Base-by-base conservation (phyloP, 2,888 invertebrate species). In the Cheilosia vulpina region DNA sequence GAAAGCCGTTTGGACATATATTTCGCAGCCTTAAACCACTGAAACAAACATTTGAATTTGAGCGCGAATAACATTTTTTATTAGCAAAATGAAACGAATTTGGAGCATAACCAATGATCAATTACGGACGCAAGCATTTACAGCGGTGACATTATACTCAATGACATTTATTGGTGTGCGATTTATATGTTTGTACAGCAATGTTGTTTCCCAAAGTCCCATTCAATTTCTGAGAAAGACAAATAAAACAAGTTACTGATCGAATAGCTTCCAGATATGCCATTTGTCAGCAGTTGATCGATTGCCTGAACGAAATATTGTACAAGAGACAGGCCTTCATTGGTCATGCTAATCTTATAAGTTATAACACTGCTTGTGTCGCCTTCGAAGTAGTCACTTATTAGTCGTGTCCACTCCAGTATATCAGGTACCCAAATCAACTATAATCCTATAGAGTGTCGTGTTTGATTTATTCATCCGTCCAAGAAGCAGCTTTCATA, bases 391-490 rank as follows among this genome's bases (percentile, higher is more conserved):
- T 24, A 57, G 57, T 19, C 45, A 38, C 43, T 38, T 53, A 62
- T 55, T 69, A 31, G 47, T 55, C 47, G 53, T 55, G 34, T 55
- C 53, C 53, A 60, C n/a, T 71, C 19, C 60, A 34, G 47, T 60
- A 69, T 62, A 69, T 62, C 43, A 60, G 58, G 52, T 53, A 68
- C 66, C 68, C 66, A 45, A 76, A 41, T 76, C 76, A 76, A 43
- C 47, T 57, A 41, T 62, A 77, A 72, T 71, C 65, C 60, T 45
- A 66, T 27, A 50, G 68, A 65, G 43, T 63, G 43, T 38, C 17
- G 31, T 38, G 31, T 66, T 34, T 78, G 78, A 84, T 84, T 84
- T 84, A 79, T 84, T 65, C 24, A 19, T 41, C 69, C 24, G 13
- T 41, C 65, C 4, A 65, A 65, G 52, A 38, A 63, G 19, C 11